Evolutionary conservation across 1,140 invertebrate genomes (phyloP), one percentile per base, ranked within the genome.

Genomic region (Heliconius congener): DNA sequence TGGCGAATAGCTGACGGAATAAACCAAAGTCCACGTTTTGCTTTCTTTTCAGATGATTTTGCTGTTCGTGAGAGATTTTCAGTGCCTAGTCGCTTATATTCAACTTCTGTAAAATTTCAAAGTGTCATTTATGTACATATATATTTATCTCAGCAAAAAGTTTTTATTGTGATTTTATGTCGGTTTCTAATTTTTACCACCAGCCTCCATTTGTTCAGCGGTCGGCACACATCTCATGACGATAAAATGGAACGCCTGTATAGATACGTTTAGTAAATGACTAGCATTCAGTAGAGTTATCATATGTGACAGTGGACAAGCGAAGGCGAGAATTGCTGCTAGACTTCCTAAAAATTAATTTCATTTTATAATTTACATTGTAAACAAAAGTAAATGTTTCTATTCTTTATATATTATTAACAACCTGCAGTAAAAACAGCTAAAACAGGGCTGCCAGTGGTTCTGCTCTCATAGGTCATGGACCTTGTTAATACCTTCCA

Each of bases 241-340:
- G 19, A 92, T 93, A 55, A 93, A 93, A 75, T 93, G 90, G 16
- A 91, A 92, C 6, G 94, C 91, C 82, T 95, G 92, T 73, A 95
- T 90, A 5, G 89, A 85, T 81, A 94, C 93, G 16, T 93, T 90
- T 37, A 95, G 83, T 76, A 95, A 85, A 81, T 95, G 94, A 74
- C 94, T 94, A 6, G 91, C 94, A 73, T 95, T 94, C 88, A 95
- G 94, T 70, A 95, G 79, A 23, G 93, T 95, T 81, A 95, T 94
- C 91, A 95, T 93, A 77, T 95, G 94, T 4, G 93, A 90, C 80
- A 97, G 81, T 0, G 96, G 96, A 86, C 96, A 96, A 18, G 96
- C 96, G 84, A 96, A 96, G 3, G 96, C 96, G 77, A 97, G 85
- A 83, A 96, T 96, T 55, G 96, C 96, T 73, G 96, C 95, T 76